These are phyloP conservation scores for Castor canadensis DNA, from an alignment of 2,113 vertebrate species.

Conservation along the genomic window DNA sequence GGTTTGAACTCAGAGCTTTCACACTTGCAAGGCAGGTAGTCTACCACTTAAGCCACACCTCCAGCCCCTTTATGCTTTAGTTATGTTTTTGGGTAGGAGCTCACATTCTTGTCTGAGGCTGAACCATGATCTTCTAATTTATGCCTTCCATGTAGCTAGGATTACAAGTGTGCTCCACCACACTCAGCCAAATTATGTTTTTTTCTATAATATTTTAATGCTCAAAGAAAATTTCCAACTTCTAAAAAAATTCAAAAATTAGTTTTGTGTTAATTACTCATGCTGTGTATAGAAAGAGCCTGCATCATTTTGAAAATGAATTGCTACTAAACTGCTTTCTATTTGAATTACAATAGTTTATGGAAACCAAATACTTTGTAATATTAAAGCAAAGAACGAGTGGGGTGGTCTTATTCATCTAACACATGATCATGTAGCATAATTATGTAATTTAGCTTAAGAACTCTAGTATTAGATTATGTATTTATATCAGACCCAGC, in stretches of 20 bases:
- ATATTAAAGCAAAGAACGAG: neutral
- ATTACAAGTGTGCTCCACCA: no score
- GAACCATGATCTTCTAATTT: no score
- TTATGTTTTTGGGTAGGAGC: no score
- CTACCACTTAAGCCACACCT: no score
- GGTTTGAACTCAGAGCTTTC: no score
- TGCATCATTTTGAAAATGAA: neutral
- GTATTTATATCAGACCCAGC: neutral
- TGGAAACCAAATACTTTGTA: neutral
- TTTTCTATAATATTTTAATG: neutral
- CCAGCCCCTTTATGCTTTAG: neutral
- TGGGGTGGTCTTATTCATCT: neutral
- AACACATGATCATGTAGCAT: neutral
- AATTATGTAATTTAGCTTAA: neutral
- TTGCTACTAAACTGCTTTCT: neutral
- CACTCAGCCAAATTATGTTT: neutral
- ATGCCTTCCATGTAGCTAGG: no score
- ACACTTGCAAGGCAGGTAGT: no score
- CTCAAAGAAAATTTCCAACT: neutral
- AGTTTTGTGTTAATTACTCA: neutral
- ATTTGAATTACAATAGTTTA: neutral
- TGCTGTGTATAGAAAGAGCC: neutral
- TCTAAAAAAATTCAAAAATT: neutral
- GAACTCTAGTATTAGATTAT: neutral
- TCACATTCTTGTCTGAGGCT: no score